Percentiles rank a stretch among this genome's conserved stretches.
phyloP scores from a whole-genome alignment of 2,797 vertebrate genomes.

The Amphiprion clarkii region DNA sequence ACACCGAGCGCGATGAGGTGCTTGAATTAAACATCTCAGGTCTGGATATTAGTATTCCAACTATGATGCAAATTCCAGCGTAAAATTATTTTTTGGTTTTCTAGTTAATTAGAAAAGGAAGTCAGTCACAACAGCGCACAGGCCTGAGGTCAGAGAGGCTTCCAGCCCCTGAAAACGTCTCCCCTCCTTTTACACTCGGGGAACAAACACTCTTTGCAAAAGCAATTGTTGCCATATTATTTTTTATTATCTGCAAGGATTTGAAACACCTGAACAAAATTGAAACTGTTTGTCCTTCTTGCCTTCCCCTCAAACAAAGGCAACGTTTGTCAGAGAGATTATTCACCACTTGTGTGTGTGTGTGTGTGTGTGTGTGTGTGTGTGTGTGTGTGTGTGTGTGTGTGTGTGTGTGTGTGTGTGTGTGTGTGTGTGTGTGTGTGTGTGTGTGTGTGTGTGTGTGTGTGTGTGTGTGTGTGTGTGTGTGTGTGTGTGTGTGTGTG shows the following conservation, averaged over 20 bases:
- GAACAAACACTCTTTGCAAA: slow-evolving; percentile 54
- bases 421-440: slow-evolving; percentile 24
- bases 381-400: slow-evolving; percentile 70
- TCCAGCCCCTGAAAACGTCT: slow-evolving; percentile 32
- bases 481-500: slow-evolving; percentile 52
- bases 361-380: slow-evolving; percentile 49
- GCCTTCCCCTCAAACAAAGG: slow-evolving; percentile 57
- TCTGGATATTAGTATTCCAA: slow-evolving; percentile 55
- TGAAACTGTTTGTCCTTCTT: slow-evolving; percentile 53
- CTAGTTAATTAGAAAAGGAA: slow-evolving; percentile 68
- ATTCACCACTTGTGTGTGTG: slow-evolving; percentile 37
- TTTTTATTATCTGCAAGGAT: slow-evolving; percentile 57
- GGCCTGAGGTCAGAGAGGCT: slow-evolving; percentile 58
- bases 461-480: slow-evolving; percentile 60
- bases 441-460: slow-evolving; percentile 27
- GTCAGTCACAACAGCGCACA: slow-evolving; percentile 59
- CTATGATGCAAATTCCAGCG: slow-evolving; percentile 49
- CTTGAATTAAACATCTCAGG: slow-evolving; percentile 40
- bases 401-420: slow-evolving; percentile 52
- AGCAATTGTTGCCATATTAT: slow-evolving; percentile 36
- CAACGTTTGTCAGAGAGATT: slow-evolving; percentile 57
- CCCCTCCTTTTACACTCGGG: slow-evolving; percentile 1
- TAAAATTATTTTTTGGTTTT: slow-evolving; percentile 57
- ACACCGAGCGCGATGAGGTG: slow-evolving; percentile 7
- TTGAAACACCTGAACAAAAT: slow-evolving; percentile 55